Evolutionary conservation across 1,140 invertebrate genomes (phyloP).

Genomic region (Vanessa tameamea): DNA sequence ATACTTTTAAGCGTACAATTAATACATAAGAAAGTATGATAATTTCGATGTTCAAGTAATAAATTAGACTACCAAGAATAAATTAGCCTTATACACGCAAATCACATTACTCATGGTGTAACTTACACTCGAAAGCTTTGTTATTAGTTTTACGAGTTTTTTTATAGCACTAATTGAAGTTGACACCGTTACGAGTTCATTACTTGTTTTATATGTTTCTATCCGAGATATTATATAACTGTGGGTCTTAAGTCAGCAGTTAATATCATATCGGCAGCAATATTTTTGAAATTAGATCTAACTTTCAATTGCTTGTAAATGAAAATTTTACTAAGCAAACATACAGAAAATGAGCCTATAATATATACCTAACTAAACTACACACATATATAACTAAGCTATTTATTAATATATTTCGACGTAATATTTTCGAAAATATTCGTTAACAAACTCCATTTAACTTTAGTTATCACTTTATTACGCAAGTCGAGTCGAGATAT

Average conservation of each 20-base stretch:
- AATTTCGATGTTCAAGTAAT: background rate
- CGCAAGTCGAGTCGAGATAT: constrained; percentile 8
- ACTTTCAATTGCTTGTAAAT: too few species aligned
- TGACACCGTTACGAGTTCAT: background rate
- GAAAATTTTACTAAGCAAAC: background rate
- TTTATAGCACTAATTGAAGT: constrained; percentile 13
- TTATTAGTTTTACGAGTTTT: constrained; percentile 11
- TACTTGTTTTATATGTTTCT: constrained; percentile 5
- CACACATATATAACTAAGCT: too few species aligned
- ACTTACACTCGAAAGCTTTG: constrained; percentile 5
- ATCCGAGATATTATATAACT: background rate
- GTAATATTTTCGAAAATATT: background rate
- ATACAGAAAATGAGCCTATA: background rate
- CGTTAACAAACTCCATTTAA: background rate
- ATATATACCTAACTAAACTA: too few species aligned
- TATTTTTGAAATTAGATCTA: too few species aligned
- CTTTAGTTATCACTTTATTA: constrained; percentile 1
- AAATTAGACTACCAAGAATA: constrained; percentile 6
- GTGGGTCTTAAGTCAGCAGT: too few species aligned
- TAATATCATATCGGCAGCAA: too few species aligned
- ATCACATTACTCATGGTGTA: background rate
- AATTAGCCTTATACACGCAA: constrained; percentile 6
- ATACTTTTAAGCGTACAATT: background rate
- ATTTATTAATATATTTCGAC: too few species aligned
- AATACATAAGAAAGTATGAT: background rate